Percentiles rank a stretch among this genome's conserved stretches.
These are phyloP conservation scores for Chalcis sispes DNA, from an alignment of 2,888 invertebrate species.

Conservation along the genomic window DNA sequence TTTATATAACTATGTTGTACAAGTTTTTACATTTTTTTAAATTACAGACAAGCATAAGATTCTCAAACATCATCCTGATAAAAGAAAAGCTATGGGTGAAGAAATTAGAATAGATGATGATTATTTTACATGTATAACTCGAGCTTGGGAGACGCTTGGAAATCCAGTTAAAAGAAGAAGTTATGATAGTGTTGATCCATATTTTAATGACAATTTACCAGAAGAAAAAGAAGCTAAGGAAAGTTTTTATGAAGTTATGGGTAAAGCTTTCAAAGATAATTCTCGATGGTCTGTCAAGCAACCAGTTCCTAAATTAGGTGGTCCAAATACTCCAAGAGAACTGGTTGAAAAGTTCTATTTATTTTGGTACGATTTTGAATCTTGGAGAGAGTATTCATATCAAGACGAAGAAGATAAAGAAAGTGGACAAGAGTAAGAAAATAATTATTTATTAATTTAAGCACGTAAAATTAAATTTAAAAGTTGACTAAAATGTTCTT, in stretches of 20 bases:
- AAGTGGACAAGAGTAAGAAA: constrained; percentile 91
- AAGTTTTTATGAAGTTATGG: constrained; percentile 83
- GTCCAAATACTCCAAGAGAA: constrained; percentile 85
- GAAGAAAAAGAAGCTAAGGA: constrained; percentile 85
- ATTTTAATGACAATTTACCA: constrained; percentile 93
- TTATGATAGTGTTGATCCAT: constrained; percentile 97
- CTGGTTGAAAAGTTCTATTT: constrained; percentile 96
- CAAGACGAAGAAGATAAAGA: constrained; percentile 99
- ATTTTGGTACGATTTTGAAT: constrained; percentile 99
- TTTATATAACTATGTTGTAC: constrained; percentile 2
- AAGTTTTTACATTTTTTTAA: constrained; percentile 1
- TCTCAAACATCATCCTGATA: constrained; percentile 98
- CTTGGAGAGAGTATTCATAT: constrained; percentile 99
- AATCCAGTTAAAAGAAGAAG: constrained; percentile 88
- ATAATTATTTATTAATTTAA: neutral
- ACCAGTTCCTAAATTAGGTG: constrained; percentile 90
- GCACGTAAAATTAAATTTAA: no score
- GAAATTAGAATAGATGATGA: constrained; percentile 93
- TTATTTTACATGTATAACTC: constrained; percentile 99
- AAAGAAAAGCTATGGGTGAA: constrained; percentile 93
- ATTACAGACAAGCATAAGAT: constrained; percentile 85
- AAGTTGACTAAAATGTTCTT: neutral
- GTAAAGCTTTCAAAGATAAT: constrained; percentile 85
- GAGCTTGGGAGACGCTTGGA: constrained; percentile 95
- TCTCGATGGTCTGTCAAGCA: constrained; percentile 94